Conservation (phyloP, 1,140 invertebrate genomes). For the Philaenus spumarius region DNA sequence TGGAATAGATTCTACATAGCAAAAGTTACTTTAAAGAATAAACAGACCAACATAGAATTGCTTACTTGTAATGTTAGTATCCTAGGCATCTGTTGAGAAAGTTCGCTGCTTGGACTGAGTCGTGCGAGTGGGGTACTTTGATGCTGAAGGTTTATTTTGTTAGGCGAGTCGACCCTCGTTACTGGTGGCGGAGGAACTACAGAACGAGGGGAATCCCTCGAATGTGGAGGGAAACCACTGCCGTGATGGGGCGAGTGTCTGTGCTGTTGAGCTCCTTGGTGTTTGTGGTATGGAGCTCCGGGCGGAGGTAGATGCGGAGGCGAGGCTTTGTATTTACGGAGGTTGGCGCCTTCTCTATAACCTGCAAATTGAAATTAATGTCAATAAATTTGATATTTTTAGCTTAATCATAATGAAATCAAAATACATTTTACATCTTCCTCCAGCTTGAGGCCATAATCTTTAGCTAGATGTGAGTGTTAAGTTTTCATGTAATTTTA, state of each 20-base stretch:
- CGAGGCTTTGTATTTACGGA: slow-evolving; percentile 78
- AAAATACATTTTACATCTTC: too few relatives aligned
- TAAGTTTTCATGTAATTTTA: too few relatives aligned
- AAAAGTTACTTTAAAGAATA: too few relatives aligned
- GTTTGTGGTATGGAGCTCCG: slow-evolving; percentile 67
- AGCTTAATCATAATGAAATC: too few relatives aligned
- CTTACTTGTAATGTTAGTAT: slow-evolving; percentile 66
- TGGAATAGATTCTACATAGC: too few relatives aligned
- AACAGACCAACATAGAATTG: too few relatives aligned
- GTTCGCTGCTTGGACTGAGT: slow-evolving; percentile 83
- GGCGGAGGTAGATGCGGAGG: slow-evolving; percentile 56
- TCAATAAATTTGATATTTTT: too few relatives aligned
- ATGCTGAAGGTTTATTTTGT: slow-evolving; percentile 50
- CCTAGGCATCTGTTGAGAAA: slow-evolving; percentile 82
- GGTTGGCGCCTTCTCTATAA: slow-evolving; percentile 66
- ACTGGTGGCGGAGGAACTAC: slow-evolving; percentile 58
- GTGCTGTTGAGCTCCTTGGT: slow-evolving; percentile 56
- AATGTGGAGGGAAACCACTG: slow-evolving; percentile 55
- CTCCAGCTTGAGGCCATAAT: too few relatives aligned
- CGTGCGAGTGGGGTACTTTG: slow-evolving; percentile 85
- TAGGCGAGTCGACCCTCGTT: slow-evolving; percentile 39
- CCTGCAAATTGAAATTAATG: slow-evolving; percentile 36
- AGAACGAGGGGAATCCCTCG: slow-evolving; percentile 34
- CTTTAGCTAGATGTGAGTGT: too few relatives aligned
- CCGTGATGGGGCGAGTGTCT: slow-evolving; percentile 62